A percentile compares a stretch with the other conserved stretches of the same genome.
phyloP scores from a whole-genome alignment of 1,140 invertebrate species.

The Paramacrobiotus metropolitanus region DNA sequence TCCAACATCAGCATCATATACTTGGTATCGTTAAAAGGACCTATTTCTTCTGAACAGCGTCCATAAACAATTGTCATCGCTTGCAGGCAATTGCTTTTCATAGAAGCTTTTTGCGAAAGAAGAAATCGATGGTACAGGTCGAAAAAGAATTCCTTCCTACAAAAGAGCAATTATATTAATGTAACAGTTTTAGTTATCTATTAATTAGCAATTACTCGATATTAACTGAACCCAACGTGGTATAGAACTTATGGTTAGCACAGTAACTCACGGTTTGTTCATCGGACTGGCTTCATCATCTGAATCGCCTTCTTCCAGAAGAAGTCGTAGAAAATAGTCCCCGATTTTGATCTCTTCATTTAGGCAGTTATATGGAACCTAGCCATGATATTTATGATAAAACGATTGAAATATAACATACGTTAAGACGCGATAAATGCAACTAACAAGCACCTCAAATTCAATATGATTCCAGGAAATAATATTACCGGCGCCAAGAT shows the following conservation, averaged over 20 bases:
- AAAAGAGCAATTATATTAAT: slow-evolving; percentile 17
- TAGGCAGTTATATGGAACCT: slow-evolving; percentile 64
- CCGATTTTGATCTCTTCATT: slow-evolving; percentile 92
- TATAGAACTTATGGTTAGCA: background rate
- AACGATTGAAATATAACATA: slow-evolving; percentile 8
- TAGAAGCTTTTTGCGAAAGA: slow-evolving; percentile 60
- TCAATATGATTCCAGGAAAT: slow-evolving; percentile 97
- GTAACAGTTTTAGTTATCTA: too few relatives aligned
- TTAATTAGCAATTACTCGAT: slow-evolving; percentile 8
- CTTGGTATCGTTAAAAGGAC: slow-evolving; percentile 83
- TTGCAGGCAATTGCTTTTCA: slow-evolving; percentile 75
- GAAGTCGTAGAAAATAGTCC: slow-evolving; percentile 82
- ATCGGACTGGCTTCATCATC: slow-evolving; percentile 1
- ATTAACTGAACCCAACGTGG: background rate
- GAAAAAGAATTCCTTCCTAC: slow-evolving; percentile 86
- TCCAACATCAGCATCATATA: slow-evolving; percentile 88
- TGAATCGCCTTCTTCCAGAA: slow-evolving; percentile 58
- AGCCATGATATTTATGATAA: slow-evolving; percentile 8
- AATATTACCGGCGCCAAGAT: slow-evolving; percentile 46
- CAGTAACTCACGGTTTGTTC: background rate
- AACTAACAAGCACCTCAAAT: too few relatives aligned
- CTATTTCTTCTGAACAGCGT: slow-evolving; percentile 83
- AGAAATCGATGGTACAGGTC: slow-evolving; percentile 93
- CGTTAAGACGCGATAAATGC: too few relatives aligned
- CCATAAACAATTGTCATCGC: slow-evolving; percentile 95